These are phyloP conservation scores for Microtus oregoni DNA, from an alignment of 2,113 vertebrate species.

Conservation along the genomic window DNA sequence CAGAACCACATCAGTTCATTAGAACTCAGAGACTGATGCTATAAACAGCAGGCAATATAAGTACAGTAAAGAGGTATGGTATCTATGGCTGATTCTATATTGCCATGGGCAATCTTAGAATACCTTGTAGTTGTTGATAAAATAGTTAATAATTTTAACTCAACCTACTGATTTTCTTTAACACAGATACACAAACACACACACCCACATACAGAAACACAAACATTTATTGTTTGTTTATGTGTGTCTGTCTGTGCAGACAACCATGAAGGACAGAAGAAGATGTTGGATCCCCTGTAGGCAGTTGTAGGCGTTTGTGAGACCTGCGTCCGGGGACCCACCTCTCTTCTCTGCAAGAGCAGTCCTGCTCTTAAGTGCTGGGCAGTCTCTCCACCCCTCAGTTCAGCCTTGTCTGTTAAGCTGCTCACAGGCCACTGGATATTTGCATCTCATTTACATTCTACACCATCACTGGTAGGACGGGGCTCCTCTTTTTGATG, in stretches of 20 bases:
- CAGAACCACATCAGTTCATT: background rate
- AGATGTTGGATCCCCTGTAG: background rate
- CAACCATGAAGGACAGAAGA: background rate
- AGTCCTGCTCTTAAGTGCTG: too few species aligned
- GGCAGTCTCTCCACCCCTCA: too few species aligned
- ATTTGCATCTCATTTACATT: background rate
- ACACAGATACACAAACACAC: background rate
- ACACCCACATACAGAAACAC: background rate
- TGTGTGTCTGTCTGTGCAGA: background rate
- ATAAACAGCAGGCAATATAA: background rate
- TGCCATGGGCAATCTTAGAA: background rate
- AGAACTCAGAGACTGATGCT: background rate
- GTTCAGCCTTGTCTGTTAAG: background rate
- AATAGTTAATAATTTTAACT: background rate
- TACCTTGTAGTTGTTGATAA: background rate
- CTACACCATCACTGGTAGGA: background rate
- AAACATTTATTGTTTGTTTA: background rate
- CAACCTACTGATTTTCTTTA: background rate
- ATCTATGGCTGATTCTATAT: background rate
- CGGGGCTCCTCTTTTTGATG: background rate
- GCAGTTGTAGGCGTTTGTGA: background rate
- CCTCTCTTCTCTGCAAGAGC: background rate
- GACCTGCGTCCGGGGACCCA: background rate
- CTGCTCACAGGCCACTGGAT: background rate
- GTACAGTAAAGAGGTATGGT: background rate